Evolutionary conservation across 2,888 invertebrate species (phyloP).

Genomic region (Rhyacophila evoluta): DNA sequence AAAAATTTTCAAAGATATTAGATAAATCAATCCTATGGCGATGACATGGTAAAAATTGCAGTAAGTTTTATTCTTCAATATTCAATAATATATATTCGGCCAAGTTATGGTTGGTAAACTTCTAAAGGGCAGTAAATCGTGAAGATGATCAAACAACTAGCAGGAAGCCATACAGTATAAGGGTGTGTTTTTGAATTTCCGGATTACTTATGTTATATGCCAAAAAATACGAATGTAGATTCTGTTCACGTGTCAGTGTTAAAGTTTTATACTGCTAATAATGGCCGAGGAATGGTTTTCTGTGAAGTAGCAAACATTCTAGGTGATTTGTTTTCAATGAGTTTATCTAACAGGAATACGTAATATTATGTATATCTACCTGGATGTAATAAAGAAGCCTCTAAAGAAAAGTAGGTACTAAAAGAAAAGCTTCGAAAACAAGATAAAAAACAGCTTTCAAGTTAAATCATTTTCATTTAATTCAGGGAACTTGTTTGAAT

Average conservation of each 20-base stretch:
- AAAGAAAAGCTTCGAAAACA: too few relatives aligned
- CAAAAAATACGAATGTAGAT: slow-evolving; percentile 18
- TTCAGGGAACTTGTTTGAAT: too few relatives aligned
- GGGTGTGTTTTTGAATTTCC: slow-evolving; percentile 14
- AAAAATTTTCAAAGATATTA: too few relatives aligned
- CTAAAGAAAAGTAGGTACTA: too few relatives aligned
- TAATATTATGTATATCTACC: neutral
- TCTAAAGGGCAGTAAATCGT: neutral
- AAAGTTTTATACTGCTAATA: slow-evolving; percentile 17
- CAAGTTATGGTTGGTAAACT: neutral
- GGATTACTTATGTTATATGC: slow-evolving; percentile 2
- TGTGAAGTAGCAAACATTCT: slow-evolving; percentile 2
- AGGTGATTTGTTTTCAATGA: slow-evolving; percentile 22
- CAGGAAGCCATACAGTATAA: neutral
- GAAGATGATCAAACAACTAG: slow-evolving; percentile 11
- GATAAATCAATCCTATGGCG: too few relatives aligned
- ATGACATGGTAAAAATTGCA: too few relatives aligned
- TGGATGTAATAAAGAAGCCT: neutral
- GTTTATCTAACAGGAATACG: slow-evolving; percentile 16
- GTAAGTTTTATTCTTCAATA: too few relatives aligned
- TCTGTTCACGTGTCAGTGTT: slow-evolving; percentile 8
- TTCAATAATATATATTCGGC: neutral
- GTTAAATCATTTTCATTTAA: too few relatives aligned
- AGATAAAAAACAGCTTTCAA: too few relatives aligned
- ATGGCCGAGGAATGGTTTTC: neutral